Percentiles rank a stretch among this genome's conserved stretches.
phyloP scores from a whole-genome alignment of 2,797 vertebrate genomes.

The Holocentrus rufus region DNA sequence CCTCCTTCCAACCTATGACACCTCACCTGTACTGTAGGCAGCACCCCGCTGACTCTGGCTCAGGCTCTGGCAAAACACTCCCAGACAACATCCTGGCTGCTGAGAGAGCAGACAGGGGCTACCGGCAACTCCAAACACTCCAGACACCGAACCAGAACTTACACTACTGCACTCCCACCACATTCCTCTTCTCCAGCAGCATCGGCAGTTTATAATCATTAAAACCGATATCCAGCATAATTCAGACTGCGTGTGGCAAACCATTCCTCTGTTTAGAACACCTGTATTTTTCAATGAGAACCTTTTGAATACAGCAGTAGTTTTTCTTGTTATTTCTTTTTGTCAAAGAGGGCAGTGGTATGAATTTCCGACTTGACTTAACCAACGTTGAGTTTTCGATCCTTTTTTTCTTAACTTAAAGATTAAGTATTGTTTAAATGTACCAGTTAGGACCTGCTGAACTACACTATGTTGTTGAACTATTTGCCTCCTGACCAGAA shows the following conservation, averaged over 20 bases:
- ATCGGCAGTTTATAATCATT: conserved; percentile 64
- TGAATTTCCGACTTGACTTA: conserved; percentile 63
- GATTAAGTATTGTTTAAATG: conserved; percentile 72
- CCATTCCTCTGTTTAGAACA: conserved; percentile 75
- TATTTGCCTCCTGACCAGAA: conserved; percentile 69
- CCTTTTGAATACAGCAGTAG: conserved; percentile 73
- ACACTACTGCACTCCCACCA: conserved; percentile 68
- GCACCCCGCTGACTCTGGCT: conserved; percentile 46
- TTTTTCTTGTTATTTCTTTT: conserved; percentile 67
- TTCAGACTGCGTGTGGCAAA: conserved; percentile 68
- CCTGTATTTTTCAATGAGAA: conserved; percentile 73
- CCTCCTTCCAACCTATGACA: conserved; percentile 32
- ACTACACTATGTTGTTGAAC: conserved; percentile 67
- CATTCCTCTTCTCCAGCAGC: conserved; percentile 77
- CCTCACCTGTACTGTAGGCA: conserved; percentile 59
- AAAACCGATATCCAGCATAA: conserved; percentile 64
- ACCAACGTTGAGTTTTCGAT: conserved; percentile 66
- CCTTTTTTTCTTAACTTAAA: conserved; percentile 74
- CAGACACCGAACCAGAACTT: conserved; percentile 64
- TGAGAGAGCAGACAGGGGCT: conserved; percentile 53
- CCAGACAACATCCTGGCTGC: conserved; percentile 42
- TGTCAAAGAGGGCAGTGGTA: conserved; percentile 67
- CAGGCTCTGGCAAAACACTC: conserved; percentile 34
- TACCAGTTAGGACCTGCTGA: conserved; percentile 80
- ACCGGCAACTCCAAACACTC: conserved; percentile 67